Evolutionary conservation across 1,140 invertebrate species (phyloP), one percentile per base, ranked within the genome.

Genomic region (Lordiphosa clarofinis): DNA sequence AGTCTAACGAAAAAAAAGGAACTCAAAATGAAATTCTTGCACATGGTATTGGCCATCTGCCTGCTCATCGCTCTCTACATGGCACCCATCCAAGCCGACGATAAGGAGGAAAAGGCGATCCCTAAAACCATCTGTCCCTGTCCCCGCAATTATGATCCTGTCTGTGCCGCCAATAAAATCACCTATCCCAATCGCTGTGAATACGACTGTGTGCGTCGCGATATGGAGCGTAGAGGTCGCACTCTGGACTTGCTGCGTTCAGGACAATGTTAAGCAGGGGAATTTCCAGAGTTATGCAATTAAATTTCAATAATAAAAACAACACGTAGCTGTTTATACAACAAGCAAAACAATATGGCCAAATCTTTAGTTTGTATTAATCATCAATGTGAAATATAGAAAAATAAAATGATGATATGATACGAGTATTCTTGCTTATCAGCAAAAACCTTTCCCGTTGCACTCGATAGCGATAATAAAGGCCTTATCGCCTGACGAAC

Each of bases 101-200:
- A 70, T 6, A 15, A 37, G 1, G 33, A 39, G n/a, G 55, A 35
- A 1, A 35, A 35, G 1, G 4, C 10, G 1, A 24, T 7, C 9
- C 33, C 11, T 0, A 43, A 1, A 3, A 36, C 8, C 0, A 36
- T 72, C 1, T 92, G 91, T 55, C 76, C 87, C 0, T 92, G 91
- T 65, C 89, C 90, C 8, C 82, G 90, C 15, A 89, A 90, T 47
- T 86, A 87, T 31, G 75, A 73, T 0, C 91, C 91, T 0, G 90
- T 92, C 0, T 92, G 92, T 70, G 91, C 87, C 4, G 88, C 82
- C 40, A 89, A 92, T 64, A 68, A 87, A 12, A 60, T 69, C 1
- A 91, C 91, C 1, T 92, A 92, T 68, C 40, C 63, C 38, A 92
- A 92, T 76, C 71, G 82, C 1, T 92, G 91, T 56, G 40, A 87